These are phyloP conservation scores for Clarias fuscus DNA, from an alignment of 2,797 vertebrate species.

Conservation along the genomic window DNA sequence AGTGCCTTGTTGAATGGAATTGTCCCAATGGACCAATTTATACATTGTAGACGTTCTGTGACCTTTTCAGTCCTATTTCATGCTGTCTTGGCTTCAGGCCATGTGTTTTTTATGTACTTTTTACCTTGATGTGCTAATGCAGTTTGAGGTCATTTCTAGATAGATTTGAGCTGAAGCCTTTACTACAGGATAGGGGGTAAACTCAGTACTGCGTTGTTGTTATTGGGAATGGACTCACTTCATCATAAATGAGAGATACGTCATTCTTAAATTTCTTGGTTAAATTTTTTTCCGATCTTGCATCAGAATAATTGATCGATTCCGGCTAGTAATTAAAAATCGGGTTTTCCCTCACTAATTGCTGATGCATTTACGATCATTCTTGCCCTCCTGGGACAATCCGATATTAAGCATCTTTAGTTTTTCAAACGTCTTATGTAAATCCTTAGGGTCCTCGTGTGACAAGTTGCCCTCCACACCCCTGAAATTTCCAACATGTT, in stretches of 20 bases:
- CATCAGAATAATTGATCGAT: neutral
- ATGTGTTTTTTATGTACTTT: conserved; percentile 6
- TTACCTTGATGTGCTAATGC: neutral
- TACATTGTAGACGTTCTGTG: conserved; percentile 1
- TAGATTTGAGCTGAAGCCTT: neutral
- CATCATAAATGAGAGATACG: neutral
- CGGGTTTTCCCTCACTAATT: neutral
- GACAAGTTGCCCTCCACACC: neutral
- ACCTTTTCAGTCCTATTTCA: conserved; percentile 12
- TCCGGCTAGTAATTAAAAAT: neutral
- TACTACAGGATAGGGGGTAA: neutral
- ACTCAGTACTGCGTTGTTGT: neutral
- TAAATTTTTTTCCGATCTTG: neutral
- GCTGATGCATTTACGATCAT: neutral
- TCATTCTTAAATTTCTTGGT: neutral
- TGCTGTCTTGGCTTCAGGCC: conserved; percentile 16
- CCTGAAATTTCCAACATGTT: neutral
- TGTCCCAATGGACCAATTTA: conserved; percentile 8
- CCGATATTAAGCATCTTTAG: neutral
- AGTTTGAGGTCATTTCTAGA: neutral
- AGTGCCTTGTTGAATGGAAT: conserved; percentile 23
- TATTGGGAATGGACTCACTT: neutral
- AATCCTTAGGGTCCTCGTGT: neutral
- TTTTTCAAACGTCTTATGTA: neutral
- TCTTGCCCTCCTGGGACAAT: neutral